Percentiles rank a stretch among this genome's conserved stretches.
Conservation (phyloP, 2,888 invertebrate species). For the Mesorhabditis sp. region DNA sequence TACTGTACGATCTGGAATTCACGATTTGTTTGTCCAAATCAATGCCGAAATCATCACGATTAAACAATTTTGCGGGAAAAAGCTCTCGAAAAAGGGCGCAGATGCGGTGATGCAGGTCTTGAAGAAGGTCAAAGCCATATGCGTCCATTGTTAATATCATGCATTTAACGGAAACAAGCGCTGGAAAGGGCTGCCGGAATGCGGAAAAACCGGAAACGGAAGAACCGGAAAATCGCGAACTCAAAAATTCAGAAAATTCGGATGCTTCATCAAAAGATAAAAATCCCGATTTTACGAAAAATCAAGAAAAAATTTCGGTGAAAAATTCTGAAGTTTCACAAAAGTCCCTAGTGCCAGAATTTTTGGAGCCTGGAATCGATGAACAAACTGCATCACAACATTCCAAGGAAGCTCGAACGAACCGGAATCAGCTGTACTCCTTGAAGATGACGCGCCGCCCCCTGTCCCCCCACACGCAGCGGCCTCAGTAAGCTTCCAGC, state of each 20-base stretch:
- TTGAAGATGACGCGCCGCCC: background rate
- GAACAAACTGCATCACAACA: background rate
- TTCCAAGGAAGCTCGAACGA: no score
- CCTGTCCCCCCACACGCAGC: background rate
- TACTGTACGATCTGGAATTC: slow-evolving; percentile 27
- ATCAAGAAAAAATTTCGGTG: no score
- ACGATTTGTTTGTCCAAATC: slow-evolving; percentile 47
- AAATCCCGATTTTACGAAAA: no score
- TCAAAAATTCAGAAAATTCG: no score
- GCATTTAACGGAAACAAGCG: slow-evolving; percentile 15
- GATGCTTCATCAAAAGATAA: no score
- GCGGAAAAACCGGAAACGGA: slow-evolving; percentile 18
- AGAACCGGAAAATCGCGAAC: slow-evolving; percentile 12
- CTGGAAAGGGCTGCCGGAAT: slow-evolving; percentile 16
- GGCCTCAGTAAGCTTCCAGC: background rate
- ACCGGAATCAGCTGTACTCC: no score
- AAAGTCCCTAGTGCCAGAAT: background rate
- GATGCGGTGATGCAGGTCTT: slow-evolving; percentile 49
- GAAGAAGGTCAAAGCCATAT: slow-evolving; percentile 37
- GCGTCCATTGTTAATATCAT: slow-evolving; percentile 34
- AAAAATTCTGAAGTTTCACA: background rate
- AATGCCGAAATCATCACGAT: slow-evolving; percentile 52
- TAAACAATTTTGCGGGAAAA: slow-evolving; percentile 42
- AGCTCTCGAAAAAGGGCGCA: slow-evolving; percentile 40
- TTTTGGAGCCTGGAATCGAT: no score